Evolutionary conservation across 2,797 vertebrate genomes (phyloP).

Genomic region (Picus viridis): DNA sequence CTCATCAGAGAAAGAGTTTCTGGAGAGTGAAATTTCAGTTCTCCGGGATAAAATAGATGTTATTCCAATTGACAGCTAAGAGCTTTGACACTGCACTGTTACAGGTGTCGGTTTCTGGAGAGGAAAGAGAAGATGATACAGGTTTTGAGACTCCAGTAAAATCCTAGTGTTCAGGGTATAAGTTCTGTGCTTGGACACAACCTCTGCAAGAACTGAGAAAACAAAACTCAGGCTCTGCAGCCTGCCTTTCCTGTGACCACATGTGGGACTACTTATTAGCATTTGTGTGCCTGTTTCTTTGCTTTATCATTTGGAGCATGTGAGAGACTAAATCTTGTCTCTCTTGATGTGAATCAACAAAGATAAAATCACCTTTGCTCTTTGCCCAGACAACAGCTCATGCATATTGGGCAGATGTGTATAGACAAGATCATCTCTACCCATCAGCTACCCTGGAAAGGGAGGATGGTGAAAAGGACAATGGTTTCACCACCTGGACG

Average conservation of each 20-base stretch:
- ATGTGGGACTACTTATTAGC: not conserved
- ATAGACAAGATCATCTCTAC: too few species aligned
- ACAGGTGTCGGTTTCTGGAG: not conserved
- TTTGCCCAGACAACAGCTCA: too few species aligned
- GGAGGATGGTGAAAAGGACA: too few species aligned
- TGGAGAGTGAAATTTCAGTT: not conserved
- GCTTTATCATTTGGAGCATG: not conserved
- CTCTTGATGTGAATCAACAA: too few species aligned
- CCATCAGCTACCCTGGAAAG: too few species aligned
- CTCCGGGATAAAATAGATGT: not conserved
- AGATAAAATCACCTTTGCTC: too few species aligned
- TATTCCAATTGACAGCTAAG: not conserved
- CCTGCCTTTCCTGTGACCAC: not conserved
- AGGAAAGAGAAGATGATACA: not conserved
- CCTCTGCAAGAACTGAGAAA: not conserved
- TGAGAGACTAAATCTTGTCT: too few species aligned
- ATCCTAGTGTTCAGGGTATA: not conserved
- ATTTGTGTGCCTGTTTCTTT: not conserved
- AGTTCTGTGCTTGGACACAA: not conserved
- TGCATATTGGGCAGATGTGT: too few species aligned
- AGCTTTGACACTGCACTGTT: not conserved
- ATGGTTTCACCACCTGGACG: too few species aligned
- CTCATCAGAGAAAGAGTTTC: not conserved
- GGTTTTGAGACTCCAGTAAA: not conserved
- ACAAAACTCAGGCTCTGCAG: not conserved